Conservation (phyloP, 2,797 vertebrate genomes). For the Trematomus bernacchii region DNA sequence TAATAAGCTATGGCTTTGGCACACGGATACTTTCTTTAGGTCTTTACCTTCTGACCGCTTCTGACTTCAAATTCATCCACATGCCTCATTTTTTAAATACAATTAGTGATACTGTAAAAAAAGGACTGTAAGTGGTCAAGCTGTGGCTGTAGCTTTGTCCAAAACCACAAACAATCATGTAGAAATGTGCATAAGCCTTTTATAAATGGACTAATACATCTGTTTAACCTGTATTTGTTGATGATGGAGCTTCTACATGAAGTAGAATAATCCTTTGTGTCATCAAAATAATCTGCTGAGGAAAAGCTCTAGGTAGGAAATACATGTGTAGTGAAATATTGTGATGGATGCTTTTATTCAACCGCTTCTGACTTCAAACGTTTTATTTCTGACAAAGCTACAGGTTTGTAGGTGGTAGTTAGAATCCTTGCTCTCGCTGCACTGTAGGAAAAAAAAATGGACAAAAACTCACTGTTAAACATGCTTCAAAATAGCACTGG, state of each 20-base stretch:
- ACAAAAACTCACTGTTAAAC: neutral
- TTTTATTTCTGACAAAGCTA: neutral
- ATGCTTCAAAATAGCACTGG: neutral
- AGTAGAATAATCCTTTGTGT: neutral
- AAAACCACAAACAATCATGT: neutral
- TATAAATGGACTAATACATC: neutral
- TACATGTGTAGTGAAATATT: neutral
- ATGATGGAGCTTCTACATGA: neutral
- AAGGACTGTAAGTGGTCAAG: too few species aligned
- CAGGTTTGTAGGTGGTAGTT: slow-evolving; percentile 1
- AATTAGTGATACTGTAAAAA: neutral
- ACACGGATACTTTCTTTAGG: neutral
- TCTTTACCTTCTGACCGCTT: neutral
- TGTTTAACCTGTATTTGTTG: neutral
- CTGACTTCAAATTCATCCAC: neutral
- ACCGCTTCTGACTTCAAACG: neutral
- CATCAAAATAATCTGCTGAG: neutral
- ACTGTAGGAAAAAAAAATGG: neutral
- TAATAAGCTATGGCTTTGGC: neutral
- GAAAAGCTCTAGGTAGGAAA: neutral
- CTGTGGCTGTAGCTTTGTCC: too few species aligned
- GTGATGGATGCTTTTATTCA: slow-evolving; percentile 10
- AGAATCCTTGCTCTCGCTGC: neutral
- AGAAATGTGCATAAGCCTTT: neutral
- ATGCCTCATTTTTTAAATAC: neutral